Percentiles rank a stretch among this genome's conserved stretches.
These are phyloP conservation scores for Nerophis lumbriciformis DNA, from an alignment of 2,113 vertebrate species.

Conservation along the genomic window DNA sequence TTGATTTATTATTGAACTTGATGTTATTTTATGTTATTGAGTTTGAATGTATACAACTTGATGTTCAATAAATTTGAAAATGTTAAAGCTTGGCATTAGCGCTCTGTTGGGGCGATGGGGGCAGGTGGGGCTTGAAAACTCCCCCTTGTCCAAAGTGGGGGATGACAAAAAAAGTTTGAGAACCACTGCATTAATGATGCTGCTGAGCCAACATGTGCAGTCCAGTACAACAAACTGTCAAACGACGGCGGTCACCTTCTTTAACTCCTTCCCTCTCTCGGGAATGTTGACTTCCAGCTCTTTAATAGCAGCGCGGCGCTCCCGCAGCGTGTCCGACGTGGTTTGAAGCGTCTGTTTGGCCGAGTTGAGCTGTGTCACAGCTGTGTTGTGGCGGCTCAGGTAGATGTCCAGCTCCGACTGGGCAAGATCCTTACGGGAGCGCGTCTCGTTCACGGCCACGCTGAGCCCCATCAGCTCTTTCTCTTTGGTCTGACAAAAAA, in stretches of 20 bases:
- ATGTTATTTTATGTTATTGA: too few species aligned
- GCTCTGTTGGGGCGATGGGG: too few species aligned
- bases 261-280: slow-evolving; percentile 73
- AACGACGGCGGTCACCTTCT: slow-evolving; percentile 70
- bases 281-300: slow-evolving; percentile 79
- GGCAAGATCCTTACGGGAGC: slow-evolving; percentile 84
- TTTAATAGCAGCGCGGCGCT: slow-evolving; percentile 78
- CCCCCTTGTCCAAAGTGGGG: too few species aligned
- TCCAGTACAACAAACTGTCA: neutral
- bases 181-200: too few species aligned
- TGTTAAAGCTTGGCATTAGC: too few species aligned
- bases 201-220: neutral
- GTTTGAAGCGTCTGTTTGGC: slow-evolving; percentile 76
- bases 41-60: too few species aligned
- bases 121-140: too few species aligned
- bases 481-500: slow-evolving; percentile 76
- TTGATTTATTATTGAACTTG: too few species aligned
- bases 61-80: too few species aligned
- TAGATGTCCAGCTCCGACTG: slow-evolving; percentile 92
- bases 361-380: slow-evolving; percentile 78
- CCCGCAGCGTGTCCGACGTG: slow-evolving; percentile 75
- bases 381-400: slow-evolving; percentile 82
- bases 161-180: too few species aligned
- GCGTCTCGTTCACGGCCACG: slow-evolving; percentile 83
- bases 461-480: slow-evolving; percentile 88